A percentile compares a stretch with the other conserved stretches of the same genome.
These are phyloP conservation scores for Pogonognathellus flavescens DNA, from an alignment of 1,140 invertebrate species.

Conservation along the genomic window DNA sequence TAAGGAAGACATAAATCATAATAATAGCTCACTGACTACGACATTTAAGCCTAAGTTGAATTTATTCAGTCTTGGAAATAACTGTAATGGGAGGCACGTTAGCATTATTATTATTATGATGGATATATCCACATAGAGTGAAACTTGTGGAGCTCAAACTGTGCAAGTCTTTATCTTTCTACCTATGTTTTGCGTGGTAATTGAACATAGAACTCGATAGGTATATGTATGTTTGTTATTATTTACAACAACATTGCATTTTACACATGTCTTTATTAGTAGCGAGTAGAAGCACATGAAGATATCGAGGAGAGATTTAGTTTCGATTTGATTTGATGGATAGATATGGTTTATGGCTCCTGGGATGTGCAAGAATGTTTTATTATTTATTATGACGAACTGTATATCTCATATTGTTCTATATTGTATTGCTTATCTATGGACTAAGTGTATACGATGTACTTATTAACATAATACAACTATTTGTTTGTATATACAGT, in stretches of 20 bases:
- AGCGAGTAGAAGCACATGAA: background rate
- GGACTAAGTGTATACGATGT: too few species aligned
- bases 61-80: background rate
- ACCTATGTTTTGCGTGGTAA: too few species aligned
- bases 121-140: too few species aligned
- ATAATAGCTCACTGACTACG: background rate
- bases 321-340: conserved; percentile 18
- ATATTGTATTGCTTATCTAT: too few species aligned
- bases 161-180: too few species aligned
- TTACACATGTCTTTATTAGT: background rate
- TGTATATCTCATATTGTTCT: background rate
- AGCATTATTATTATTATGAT: too few species aligned
- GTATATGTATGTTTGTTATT: background rate
- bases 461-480: too few species aligned
- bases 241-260: background rate
- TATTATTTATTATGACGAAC: conserved; percentile 9
- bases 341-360: conserved; percentile 25
- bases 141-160: too few species aligned
- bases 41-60: background rate
- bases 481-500: too few species aligned
- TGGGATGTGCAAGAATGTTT: conserved; percentile 20
- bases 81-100: too few species aligned
- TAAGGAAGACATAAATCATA: conserved; percentile 12
- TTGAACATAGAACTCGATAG: too few species aligned
- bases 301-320: conserved; percentile 35